These are phyloP conservation scores for Actinemys pallida DNA, from an alignment of 2,113 vertebrate genomes.

Conservation along the genomic window DNA sequence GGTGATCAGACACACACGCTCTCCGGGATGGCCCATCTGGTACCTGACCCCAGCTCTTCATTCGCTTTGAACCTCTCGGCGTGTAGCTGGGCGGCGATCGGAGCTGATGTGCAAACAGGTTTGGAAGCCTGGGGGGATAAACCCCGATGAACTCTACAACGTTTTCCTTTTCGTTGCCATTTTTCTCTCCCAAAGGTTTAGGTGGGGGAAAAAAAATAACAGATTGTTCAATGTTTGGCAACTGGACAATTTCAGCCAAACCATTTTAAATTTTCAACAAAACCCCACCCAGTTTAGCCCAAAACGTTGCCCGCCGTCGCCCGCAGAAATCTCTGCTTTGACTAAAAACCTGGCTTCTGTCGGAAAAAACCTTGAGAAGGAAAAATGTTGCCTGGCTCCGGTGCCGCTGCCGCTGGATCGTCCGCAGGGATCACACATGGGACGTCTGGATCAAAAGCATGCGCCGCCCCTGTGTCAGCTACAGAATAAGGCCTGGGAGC, in stretches of 20 bases:
- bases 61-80: background rate
- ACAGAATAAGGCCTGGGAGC: background rate
- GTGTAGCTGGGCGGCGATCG: too few relatives aligned
- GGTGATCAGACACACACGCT: background rate
- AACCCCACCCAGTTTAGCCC: too few relatives aligned
- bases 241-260: too few relatives aligned
- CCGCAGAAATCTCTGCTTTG: too few relatives aligned
- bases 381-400: background rate
- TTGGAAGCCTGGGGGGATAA: background rate
- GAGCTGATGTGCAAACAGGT: background rate
- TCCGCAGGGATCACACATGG: background rate
- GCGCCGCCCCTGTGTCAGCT: background rate
- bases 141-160: too few relatives aligned
- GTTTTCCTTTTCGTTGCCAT: too few relatives aligned
- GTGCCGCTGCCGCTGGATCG: background rate
- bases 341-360: background rate
- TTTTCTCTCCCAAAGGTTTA: too few relatives aligned
- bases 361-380: background rate
- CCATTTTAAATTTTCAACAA: too few relatives aligned
- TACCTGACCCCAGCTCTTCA: background rate
- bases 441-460: background rate
- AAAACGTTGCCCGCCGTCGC: too few relatives aligned
- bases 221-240: too few relatives aligned
- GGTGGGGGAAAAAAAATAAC: too few relatives aligned
- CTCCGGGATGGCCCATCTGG: background rate